Evolutionary conservation across 2,113 vertebrate genomes (phyloP), one percentile per base, ranked within the genome.

Genomic region (Columba livia): DNA sequence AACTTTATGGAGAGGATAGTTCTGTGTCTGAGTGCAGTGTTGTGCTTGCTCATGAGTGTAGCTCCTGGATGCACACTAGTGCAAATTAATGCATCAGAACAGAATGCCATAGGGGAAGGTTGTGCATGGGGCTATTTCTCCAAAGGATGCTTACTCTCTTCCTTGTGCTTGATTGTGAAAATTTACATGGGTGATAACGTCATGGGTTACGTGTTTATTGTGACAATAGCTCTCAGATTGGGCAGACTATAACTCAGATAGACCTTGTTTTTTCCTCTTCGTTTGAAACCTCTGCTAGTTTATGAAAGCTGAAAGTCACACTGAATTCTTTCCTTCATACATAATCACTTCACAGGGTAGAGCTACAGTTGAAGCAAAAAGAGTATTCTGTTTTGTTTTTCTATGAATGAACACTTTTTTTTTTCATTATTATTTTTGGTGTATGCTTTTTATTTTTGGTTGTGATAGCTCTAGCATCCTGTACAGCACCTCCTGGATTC

Each of bases 311-410:
- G 87, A 95, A 97, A 95, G 57, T 88, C 70, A 57, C 58, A 73
- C 73, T 95, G 62, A 95, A 96, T 97, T 94, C 94, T 92, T 96
- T 94, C 94, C 95, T 93, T 97, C 84, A 85, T 93, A 69, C 91
- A 89, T 96, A 96, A 94, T 94, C 85, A 42, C 89, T 92, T 88
- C 40, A 58, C 31, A 88, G 82, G 26, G 92, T 90, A 69, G 62
- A 82, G 71, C 23, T 25, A 4, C 66, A 65, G 48, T 8, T 72
- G 50, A 94, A 91, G n/a, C 15, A 69, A 65, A 44, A 85, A 66
- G 47, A 78, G 25, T 53, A 25, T 80, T 88, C 53, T 84, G 57
- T 4, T 84, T 91, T 89, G 34, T n/a, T 89, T 94, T 78, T 73
- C 66, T 57, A 15, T 87, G 62, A 94, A 87, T 73, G 70, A 94